Evolutionary conservation across 2,888 invertebrate species (phyloP), one percentile per base, ranked within the genome.

Genomic region (Fragum sueziense): DNA sequence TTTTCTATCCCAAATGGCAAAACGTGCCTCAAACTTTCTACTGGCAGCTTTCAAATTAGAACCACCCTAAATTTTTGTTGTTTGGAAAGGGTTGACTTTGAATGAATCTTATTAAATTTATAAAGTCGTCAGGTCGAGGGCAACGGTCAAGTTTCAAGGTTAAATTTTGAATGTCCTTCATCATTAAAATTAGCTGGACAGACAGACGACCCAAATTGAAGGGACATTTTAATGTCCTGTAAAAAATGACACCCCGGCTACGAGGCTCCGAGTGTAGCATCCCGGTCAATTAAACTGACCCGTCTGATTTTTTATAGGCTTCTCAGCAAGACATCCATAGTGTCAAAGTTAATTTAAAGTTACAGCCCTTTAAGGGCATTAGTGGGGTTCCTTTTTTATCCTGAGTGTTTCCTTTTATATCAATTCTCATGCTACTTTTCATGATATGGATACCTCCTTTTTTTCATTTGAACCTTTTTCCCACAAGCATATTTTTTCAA

Each of bases 261-360:
- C 3, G 65, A 65, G 65, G 41, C 65, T 65, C 65, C 65, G 27
- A 27, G 22, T 25, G 22, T 65, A 41, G 41, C 65, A 65, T 65
- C 65, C 41, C 31, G 65, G 65, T 65, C 65, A 65, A 65, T 65
- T 65, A 41, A 65, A 65, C 65, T 65, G 65, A 65, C 65, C 65
- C 65, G 25, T 9, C 17, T 22, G 25, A 9, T 6, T 41, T 65
- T 65, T 65, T 65, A 65, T 41, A n/a, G 41, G 41, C 22, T 22
- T 37, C 65, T n/a, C 65, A 41, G 65, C 27, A 17, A 34, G 65
- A 65, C 41, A 41, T 25, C 27, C 25, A n/a, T 34, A 65, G 65
- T 65, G 65, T 41, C 41, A 65, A 65, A 65, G 65, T 65, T 65
- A 65, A 65, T 65, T 65, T 65, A 65, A 65, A 65, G 65, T 25